These are phyloP conservation scores for Monarcha castaneiventris DNA, from an alignment of 2,113 vertebrate genomes.

Conservation along the genomic window DNA sequence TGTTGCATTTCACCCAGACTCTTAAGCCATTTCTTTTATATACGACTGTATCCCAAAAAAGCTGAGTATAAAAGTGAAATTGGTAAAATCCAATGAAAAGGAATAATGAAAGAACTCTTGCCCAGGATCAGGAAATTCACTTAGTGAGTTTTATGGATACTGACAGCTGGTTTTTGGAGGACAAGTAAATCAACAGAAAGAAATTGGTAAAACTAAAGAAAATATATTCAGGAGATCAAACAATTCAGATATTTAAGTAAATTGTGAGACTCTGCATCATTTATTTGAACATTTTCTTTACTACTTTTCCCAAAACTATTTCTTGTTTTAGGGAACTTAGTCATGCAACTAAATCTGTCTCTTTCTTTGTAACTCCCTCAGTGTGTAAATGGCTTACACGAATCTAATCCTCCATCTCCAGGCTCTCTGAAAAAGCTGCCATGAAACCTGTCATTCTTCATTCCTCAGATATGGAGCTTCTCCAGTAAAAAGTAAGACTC, in stretches of 20 bases:
- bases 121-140: not conserved
- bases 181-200: not conserved
- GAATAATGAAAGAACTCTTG: not conserved
- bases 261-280: not conserved
- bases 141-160: too few species aligned
- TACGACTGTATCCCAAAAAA: not conserved
- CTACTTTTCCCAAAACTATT: not conserved
- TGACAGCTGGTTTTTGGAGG: not conserved
- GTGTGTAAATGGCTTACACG: not conserved
- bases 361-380: not conserved
- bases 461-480: not conserved
- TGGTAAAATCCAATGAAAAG: not conserved
- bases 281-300: not conserved
- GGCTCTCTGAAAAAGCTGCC: not conserved
- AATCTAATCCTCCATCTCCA: not conserved
- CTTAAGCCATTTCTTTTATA: rapidly evolving
- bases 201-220: not conserved
- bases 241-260: not conserved
- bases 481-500: not conserved
- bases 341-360: not conserved
- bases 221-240: not conserved
- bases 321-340: not conserved
- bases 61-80: not conserved
- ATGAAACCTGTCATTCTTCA: not conserved
- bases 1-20: not conserved